Base-by-base conservation (phyloP, 2,888 invertebrate genomes). In the Thalpophila matura region DNA sequence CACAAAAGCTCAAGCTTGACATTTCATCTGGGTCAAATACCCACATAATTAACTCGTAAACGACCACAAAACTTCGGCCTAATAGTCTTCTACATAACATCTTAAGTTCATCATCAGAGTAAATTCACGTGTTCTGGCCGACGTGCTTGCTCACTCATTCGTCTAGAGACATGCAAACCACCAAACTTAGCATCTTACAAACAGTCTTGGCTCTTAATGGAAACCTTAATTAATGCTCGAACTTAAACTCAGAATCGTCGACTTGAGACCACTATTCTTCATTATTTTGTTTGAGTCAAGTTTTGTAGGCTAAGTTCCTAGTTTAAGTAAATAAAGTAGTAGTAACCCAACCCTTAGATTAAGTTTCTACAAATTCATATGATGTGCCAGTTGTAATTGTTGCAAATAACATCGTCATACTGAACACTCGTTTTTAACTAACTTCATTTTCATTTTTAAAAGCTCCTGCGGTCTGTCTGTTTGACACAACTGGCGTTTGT, bases 211-310 rank as follows among this genome's bases (percentile, higher is more conserved):
- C 64, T 81, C 83, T 74, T 87, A 90, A 89, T 90, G 87, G 83
- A 88, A 84, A 76, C 67, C 82, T 81, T 90, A 90, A 90, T 90
- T 89, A 91, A 90, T 86, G 88, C 77, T 65, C 73, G 74, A 90
- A 92, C 84, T 91, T 91, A 74, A 74, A 72, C 74, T 75, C 62
- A 51, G 66, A 86, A 89, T 86, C 75, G 85, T 83, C 84, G 82
- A 67, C 83, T 72, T 63, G 88, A 86, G 89, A 87, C 87, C 45
- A 42, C 84, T 81, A 82, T 66, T 86, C 85, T 83, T 84, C 84
- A 85, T 88, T 86, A 86, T 74, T 78, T 74, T 55, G 68, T 78
- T 79, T 62, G 67, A 79, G 68, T 72, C n/a, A n/a, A n/a, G n/a
- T n/a, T n/a, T n/a, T n/a, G n/a, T n/a, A n/a, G n/a, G n/a, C n/a